Evolutionary conservation across 2,888 invertebrate genomes (phyloP).

Genomic region (Nasonovia ribisnigri): DNA sequence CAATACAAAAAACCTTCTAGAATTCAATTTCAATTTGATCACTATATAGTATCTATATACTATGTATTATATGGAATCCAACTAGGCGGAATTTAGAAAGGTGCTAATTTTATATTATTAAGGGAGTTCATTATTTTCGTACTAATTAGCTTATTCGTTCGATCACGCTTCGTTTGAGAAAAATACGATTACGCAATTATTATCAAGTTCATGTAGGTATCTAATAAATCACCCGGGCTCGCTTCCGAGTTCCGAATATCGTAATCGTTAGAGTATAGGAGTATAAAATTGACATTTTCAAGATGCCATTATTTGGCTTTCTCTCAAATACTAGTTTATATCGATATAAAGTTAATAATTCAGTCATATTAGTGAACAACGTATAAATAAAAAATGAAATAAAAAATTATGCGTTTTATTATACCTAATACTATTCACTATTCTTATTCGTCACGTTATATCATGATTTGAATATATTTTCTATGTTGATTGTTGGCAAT

Average conservation of each 20-base stretch:
- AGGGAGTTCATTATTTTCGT: not conserved
- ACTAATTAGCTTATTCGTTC: conserved; percentile 30
- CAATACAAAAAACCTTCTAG: conserved; percentile 56
- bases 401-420: conserved; percentile 19
- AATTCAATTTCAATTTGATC: conserved; percentile 45
- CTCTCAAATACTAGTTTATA: conserved; percentile 54
- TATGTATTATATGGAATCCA: conserved; percentile 3
- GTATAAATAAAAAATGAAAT: conserved; percentile 2
- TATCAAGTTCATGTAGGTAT: conserved; percentile 13
- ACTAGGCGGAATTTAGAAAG: conserved; percentile 52
- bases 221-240: conserved; percentile 46
- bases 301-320: conserved; percentile 43
- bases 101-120: conserved; percentile 51
- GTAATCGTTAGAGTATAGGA: conserved; percentile 33
- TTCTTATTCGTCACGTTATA: conserved; percentile 51
- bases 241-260: conserved; percentile 41
- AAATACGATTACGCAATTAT: conserved; percentile 36
- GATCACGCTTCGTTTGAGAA: conserved; percentile 52
- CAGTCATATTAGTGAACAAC: conserved; percentile 7
- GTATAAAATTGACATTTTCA: conserved; percentile 62
- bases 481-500: not conserved
- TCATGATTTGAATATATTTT: conserved; percentile 46
- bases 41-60: not conserved
- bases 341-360: conserved; percentile 39
- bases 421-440: not conserved